Base-by-base conservation (phyloP, 2,888 invertebrate species). In the Abrostola tripartita region DNA sequence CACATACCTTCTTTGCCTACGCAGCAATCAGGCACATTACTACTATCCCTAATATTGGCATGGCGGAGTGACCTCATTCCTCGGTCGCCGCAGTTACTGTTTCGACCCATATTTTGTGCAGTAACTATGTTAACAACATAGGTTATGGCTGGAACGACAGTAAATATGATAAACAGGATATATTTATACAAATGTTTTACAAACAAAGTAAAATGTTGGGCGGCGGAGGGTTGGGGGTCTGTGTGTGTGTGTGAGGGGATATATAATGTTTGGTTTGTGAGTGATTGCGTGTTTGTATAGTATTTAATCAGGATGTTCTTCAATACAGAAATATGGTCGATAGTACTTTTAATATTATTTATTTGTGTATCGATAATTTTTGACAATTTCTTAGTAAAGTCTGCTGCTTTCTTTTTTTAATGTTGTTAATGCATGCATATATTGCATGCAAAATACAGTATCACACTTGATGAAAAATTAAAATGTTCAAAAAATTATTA, bases 161-260 rank as follows among this genome's bases (percentile, higher is more conserved):
- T 71, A 71, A 80, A 79, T 78, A 80, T 79, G 78, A 80, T 80
- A 78, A 79, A 73, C 71, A 78, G 68, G 52, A 52, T 42, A 50
- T 78, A 69, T 68, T 71, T 67, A 67, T 67, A 78, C 63, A 69
- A 76, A 71, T 74, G 74, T 79, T 79, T 76, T 68, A 79, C 66
- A 79, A 76, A 78, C 76, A 72, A 58, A 65, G 68, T 71, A 50
- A 55, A 59, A 61, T 65, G 44, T 61, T 67, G 52, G 52, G 58
- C 14, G 49, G 14, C 53, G 37, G n/a, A 58, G 37, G 24, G 37
- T 37, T 14, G 5, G 24, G 6, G 40, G 47, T 51, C 38, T 42
- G 52, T 53, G 44, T 14, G 37, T 44, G 49, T 42, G 54, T 50
- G 24, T 24, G 24, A 44, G n/a, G 4, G 14, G 4, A 7, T 7